These are phyloP conservation scores for Psettodes erumei DNA, from an alignment of 2,113 vertebrate species.

Conservation along the genomic window DNA sequence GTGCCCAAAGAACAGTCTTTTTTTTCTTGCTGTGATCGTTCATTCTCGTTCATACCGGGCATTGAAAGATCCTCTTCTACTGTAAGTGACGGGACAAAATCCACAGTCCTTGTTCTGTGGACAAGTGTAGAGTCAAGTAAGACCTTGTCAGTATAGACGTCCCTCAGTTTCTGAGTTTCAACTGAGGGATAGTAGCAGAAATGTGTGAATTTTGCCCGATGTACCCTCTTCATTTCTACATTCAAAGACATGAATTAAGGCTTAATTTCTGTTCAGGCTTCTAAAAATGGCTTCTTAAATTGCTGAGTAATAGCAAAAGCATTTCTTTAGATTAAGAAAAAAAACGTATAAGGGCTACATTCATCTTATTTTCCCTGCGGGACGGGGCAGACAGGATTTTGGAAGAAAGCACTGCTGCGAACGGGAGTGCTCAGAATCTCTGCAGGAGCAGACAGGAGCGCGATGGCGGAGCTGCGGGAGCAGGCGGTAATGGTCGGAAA, in stretches of 20 bases:
- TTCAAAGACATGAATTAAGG: not conserved
- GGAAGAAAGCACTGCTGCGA: constrained; percentile 25
- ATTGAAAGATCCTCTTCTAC: not conserved
- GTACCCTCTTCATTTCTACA: not conserved
- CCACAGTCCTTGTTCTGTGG: not conserved
- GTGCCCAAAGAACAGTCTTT: not conserved
- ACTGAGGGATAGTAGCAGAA: not conserved
- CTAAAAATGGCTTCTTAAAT: not conserved
- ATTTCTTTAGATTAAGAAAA: not conserved
- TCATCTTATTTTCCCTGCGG: constrained; percentile 5
- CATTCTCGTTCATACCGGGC: too few relatives aligned
- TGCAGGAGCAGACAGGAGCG: constrained; percentile 22
- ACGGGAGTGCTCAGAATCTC: constrained; percentile 28
- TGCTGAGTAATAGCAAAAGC: not conserved
- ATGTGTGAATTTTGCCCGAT: not conserved
- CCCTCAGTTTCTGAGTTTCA: not conserved
- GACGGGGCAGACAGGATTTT: constrained; percentile 14
- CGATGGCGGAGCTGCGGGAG: constrained; percentile 7
- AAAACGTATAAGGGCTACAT: not conserved
- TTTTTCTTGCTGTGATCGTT: too few relatives aligned
- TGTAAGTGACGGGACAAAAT: not conserved
- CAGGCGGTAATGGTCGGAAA: constrained; percentile 15
- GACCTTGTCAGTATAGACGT: not conserved
- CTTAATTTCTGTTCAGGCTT: not conserved
- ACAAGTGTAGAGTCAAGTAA: not conserved